Conservation (phyloP, 2,888 invertebrate species). For the Exephanes ischioxanthus region DNA sequence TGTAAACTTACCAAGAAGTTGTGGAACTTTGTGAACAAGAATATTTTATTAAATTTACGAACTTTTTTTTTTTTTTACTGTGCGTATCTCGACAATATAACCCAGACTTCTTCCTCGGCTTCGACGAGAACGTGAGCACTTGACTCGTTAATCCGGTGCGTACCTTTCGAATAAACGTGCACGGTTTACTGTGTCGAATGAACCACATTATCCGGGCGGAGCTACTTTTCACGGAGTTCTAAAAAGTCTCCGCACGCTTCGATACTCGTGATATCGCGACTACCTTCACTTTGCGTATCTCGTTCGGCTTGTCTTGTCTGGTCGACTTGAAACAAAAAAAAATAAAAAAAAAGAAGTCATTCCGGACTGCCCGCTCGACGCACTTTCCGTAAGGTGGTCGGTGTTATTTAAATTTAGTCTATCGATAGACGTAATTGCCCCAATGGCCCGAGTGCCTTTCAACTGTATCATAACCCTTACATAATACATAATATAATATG, state of each 20-base stretch:
- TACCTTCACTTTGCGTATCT: constrained; percentile 48
- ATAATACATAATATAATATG: background rate
- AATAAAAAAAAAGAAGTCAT: background rate
- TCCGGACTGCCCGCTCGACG: background rate
- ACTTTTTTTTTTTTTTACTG: background rate
- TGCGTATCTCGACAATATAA: background rate
- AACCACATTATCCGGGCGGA: constrained; percentile 34
- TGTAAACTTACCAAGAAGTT: no score
- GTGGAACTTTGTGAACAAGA: background rate
- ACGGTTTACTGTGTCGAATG: constrained; percentile 51
- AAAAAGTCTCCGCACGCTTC: constrained; percentile 57
- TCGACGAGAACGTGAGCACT: background rate
- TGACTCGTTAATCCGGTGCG: constrained; percentile 31
- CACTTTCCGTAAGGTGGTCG: background rate
- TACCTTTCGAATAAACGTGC: constrained; percentile 19
- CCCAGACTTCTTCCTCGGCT: background rate
- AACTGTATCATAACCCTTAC: background rate
- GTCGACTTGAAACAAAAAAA: background rate
- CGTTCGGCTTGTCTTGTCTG: background rate
- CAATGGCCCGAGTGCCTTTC: background rate
- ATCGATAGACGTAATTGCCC: background rate
- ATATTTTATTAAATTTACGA: background rate
- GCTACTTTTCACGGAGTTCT: constrained; percentile 44
- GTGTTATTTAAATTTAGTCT: background rate
- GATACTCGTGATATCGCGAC: constrained; percentile 16